These are phyloP conservation scores for Hipposideros armiger DNA, from an alignment of 2,113 vertebrate species.

Conservation along the genomic window DNA sequence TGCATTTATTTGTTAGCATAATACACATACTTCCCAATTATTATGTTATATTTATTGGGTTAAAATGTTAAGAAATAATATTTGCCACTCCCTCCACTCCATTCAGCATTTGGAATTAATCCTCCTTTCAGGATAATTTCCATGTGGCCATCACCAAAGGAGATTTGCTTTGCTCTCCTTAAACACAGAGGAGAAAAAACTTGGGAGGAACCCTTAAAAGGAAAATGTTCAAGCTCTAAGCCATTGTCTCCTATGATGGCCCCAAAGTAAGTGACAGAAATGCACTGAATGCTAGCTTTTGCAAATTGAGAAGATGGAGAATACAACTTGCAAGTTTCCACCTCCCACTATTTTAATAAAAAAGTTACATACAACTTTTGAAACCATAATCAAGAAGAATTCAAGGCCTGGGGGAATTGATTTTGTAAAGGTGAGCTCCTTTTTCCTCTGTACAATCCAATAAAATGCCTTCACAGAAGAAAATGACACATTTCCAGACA, in stretches of 20 bases:
- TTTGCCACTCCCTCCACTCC: background rate
- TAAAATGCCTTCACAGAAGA: constrained; percentile 7
- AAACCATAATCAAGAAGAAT: constrained; percentile 34
- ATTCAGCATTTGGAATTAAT: background rate
- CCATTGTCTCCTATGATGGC: background rate
- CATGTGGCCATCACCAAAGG: background rate
- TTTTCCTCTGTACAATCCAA: background rate
- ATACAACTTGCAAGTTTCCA: background rate
- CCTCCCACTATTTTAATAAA: background rate
- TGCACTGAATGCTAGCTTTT: background rate
- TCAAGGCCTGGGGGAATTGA: background rate
- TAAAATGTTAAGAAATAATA: background rate
- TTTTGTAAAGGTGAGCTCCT: background rate
- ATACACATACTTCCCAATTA: background rate
- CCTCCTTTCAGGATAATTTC: background rate
- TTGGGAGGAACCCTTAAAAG: background rate
- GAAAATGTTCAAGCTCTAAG: background rate
- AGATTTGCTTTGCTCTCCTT: background rate
- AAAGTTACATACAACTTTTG: constrained; percentile 4
- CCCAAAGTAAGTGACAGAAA: background rate
- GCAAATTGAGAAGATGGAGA: background rate
- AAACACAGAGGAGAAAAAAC: background rate
- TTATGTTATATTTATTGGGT: background rate
- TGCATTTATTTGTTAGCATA: background rate
- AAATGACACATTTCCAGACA: constrained; percentile 22